These are phyloP conservation scores for Pomacea maculata DNA, from an alignment of 1,140 invertebrate species.

Conservation along the genomic window DNA sequence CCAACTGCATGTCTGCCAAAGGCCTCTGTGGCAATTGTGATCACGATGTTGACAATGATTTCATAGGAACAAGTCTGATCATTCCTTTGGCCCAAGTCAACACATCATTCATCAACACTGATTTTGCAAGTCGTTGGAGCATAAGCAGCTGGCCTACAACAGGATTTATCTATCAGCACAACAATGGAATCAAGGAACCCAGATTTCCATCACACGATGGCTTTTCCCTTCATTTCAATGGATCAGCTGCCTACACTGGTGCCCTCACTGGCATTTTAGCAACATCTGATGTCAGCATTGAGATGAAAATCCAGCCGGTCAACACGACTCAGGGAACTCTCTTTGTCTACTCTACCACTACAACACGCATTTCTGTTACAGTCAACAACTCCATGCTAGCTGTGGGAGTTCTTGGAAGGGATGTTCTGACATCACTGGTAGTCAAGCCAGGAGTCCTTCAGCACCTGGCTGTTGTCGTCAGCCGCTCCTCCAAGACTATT, in stretches of 20 bases:
- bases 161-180: constrained; percentile 30
- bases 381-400: constrained; percentile 26
- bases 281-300: constrained; percentile 14
- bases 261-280: constrained; percentile 16
- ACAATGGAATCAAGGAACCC: background rate
- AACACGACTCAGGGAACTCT: constrained; percentile 13
- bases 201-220: constrained; percentile 20
- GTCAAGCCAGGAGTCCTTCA: constrained; percentile 10
- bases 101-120: constrained; percentile 24
- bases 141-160: constrained; percentile 9
- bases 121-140: constrained; percentile 29
- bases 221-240: constrained; percentile 29
- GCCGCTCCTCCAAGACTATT: background rate
- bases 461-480: constrained; percentile 6
- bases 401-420: constrained; percentile 5
- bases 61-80: constrained; percentile 15
- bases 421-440: background rate
- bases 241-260: constrained; percentile 29
- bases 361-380: constrained; percentile 17
- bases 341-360: constrained; percentile 18
- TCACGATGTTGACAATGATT: constrained; percentile 36
- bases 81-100: constrained; percentile 29
- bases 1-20: constrained; percentile 15
- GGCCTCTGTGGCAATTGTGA: constrained; percentile 44
- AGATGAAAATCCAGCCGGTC: constrained; percentile 10